Evolutionary conservation across 2,113 vertebrate genomes (phyloP).

Genomic region (Centropristis striata): DNA sequence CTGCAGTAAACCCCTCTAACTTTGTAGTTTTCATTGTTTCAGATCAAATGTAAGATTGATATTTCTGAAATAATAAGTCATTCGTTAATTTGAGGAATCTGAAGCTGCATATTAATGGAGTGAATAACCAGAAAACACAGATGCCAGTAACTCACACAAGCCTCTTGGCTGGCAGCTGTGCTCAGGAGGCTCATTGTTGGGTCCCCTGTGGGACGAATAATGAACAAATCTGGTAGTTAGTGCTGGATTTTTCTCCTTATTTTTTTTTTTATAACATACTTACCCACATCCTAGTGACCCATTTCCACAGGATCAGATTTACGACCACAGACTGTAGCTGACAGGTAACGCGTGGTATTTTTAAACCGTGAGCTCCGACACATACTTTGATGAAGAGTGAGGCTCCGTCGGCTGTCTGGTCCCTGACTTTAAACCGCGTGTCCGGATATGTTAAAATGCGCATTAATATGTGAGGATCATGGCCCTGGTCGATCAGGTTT

Average conservation of each 20-base stretch:
- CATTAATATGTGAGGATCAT: slow-evolving; percentile 35
- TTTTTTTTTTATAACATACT: slow-evolving; percentile 25
- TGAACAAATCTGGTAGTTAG: slow-evolving; percentile 32
- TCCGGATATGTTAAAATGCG: slow-evolving; percentile 16
- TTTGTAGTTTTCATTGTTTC: neutral
- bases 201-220: slow-evolving; percentile 39
- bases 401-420: neutral
- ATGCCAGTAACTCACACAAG: slow-evolving; percentile 27
- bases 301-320: slow-evolving; percentile 67
- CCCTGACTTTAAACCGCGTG: neutral
- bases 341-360: slow-evolving; percentile 61
- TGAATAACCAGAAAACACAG: slow-evolving; percentile 42
- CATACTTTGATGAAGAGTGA: slow-evolving; percentile 20
- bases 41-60: neutral
- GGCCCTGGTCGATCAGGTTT: neutral
- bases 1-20: neutral
- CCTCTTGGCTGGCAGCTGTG: slow-evolving; percentile 42
- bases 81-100: slow-evolving; percentile 14
- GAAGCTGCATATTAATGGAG: slow-evolving; percentile 19
- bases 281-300: slow-evolving; percentile 60
- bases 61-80: slow-evolving; percentile 23
- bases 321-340: slow-evolving; percentile 49
- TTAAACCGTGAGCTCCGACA: slow-evolving; percentile 24
- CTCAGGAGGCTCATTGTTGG: slow-evolving; percentile 30
- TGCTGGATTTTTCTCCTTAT: neutral